A percentile compares a stretch with the other conserved stretches of the same genome.
Evolutionary conservation across 2,113 vertebrate species (phyloP).

Genomic region (Poeciliopsis turrubarensis): DNA sequence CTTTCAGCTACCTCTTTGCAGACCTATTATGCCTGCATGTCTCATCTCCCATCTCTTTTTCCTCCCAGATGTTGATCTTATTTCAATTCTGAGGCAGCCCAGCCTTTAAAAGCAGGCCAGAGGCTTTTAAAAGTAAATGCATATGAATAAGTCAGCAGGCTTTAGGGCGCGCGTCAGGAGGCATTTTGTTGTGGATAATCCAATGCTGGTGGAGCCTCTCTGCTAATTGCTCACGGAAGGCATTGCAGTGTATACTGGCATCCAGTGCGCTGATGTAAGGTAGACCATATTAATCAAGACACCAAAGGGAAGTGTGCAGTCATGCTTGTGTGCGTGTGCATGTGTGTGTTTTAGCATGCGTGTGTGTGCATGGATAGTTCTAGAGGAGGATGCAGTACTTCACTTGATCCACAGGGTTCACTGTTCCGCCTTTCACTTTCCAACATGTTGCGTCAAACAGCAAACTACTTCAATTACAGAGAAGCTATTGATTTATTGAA

Average conservation of each 20-base stretch:
- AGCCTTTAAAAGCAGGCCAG: constrained; percentile 60
- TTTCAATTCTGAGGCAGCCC: constrained; percentile 60
- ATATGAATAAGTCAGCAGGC: constrained; percentile 81
- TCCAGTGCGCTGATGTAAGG: constrained; percentile 73
- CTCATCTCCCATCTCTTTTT: constrained; percentile 18
- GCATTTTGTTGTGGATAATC: constrained; percentile 81
- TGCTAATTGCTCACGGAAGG: constrained; percentile 80
- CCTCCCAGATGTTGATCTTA: constrained; percentile 61
- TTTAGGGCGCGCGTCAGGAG: constrained; percentile 75
- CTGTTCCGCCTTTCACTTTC: constrained; percentile 68
- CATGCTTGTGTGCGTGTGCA: neutral
- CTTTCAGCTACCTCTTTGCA: constrained; percentile 25
- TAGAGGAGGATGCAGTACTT: constrained; percentile 49
- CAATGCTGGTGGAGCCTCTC: constrained; percentile 65
- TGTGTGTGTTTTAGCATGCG: constrained; percentile 1
- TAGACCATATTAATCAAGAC: constrained; percentile 81
- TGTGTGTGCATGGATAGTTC: constrained; percentile 1
- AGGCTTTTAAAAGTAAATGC: constrained; percentile 76
- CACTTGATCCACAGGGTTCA: constrained; percentile 72
- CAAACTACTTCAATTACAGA: constrained; percentile 70
- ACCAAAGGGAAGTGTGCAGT: constrained; percentile 40
- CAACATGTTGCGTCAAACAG: constrained; percentile 28
- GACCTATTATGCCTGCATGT: constrained; percentile 22
- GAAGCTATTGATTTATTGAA: constrained; percentile 76
- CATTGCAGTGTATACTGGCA: constrained; percentile 73